Evolutionary conservation across 2,888 invertebrate species (phyloP), one percentile per base, ranked within the genome.

Genomic region (Sarcophaga subvicina): DNA sequence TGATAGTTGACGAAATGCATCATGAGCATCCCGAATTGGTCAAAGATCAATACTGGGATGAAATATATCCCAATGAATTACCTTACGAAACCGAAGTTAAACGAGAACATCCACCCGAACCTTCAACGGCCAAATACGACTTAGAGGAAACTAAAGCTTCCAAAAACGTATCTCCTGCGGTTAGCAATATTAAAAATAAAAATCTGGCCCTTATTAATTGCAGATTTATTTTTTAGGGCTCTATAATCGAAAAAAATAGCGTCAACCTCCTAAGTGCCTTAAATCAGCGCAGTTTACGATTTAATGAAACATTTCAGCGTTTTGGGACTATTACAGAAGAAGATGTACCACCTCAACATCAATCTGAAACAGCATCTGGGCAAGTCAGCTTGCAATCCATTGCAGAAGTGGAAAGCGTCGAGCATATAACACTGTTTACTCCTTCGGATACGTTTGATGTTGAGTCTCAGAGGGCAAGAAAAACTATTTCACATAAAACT

Each of bases 1-100:
- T 98, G 92, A 98, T 98, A 89, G 98, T 98, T 62, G 98, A 98
- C 92, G 98, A 98, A 94, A 98, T 98, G 97, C 98, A 98, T 92
- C 96, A 97, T 93, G 97, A 97, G 90, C 97, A 98, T 94, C 98
- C 98, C 0, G 96, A 97, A 91, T 93, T 98, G 87, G 96, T 98
- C 60, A 95, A 95, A 83, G 98, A 98, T 94, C 98, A 98, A 92
- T 98, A 98, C 91, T 98, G 98, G 98, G 98, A 98, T 91, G 96
- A 97, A 92, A 96, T 97, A 87, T 96, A 97, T 91, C 97, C 98
- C 0, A 95, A 95, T 12, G 97, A 98, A 92, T 92, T 98, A 89
- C 98, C 98, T 0, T 97, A 98, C 93, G 97, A 97, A 17, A 63
- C 20, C 11, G 85, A 84, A 10, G 76, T 64, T 0, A 82, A 83